Conservation (phyloP, 2,888 invertebrate species). For the Rhorus exstirpatorius region DNA sequence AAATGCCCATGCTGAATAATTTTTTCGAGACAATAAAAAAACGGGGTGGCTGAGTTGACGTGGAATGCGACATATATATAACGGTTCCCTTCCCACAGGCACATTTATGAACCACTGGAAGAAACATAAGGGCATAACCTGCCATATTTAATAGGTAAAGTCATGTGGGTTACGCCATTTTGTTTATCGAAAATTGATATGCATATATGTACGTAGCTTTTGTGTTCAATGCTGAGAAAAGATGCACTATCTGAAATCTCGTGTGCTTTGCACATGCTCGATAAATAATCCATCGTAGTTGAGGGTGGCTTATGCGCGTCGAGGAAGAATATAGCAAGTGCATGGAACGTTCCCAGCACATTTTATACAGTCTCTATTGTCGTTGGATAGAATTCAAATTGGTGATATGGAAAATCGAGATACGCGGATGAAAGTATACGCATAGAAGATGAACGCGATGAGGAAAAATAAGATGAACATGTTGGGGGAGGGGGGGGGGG, state of each 20-base stretch:
- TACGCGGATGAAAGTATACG: neutral
- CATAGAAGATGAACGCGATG: neutral
- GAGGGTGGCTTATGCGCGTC: constrained; percentile 31
- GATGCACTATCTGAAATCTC: neutral
- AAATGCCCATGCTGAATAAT: no score
- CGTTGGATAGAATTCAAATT: constrained; percentile 39
- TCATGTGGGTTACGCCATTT: neutral
- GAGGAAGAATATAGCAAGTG: constrained; percentile 20
- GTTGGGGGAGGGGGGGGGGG: neutral
- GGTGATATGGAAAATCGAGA: constrained; percentile 34
- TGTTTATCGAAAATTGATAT: no score
- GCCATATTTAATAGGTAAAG: no score
- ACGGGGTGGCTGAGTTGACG: no score
- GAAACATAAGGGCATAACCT: no score
- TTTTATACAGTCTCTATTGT: constrained; percentile 44
- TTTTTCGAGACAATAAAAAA: no score
- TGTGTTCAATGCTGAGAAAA: constrained; percentile 9
- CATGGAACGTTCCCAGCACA: neutral
- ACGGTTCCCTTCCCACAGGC: no score
- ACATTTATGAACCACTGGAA: no score
- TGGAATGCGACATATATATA: no score
- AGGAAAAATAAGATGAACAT: neutral
- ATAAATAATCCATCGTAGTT: constrained; percentile 52
- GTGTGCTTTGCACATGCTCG: constrained; percentile 24
- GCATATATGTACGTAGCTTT: neutral